Evolutionary conservation across 1,140 invertebrate genomes (phyloP), one percentile per base, ranked within the genome.

Genomic region (Drosophila sturtevanti): DNA sequence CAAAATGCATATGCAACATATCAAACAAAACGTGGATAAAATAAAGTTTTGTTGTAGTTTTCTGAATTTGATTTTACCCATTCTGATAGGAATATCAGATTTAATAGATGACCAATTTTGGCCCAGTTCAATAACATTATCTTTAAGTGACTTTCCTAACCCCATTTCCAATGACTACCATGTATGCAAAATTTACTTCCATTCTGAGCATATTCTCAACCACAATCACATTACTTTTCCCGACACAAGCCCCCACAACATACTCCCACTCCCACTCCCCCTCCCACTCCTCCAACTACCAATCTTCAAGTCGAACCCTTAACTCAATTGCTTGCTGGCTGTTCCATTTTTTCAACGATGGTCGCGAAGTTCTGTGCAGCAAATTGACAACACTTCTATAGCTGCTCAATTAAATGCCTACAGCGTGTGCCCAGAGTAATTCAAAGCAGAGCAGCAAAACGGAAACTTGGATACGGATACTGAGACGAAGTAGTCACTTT

Each of bases 321-420:
- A 68, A 76, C 72, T 75, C 72, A 75, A 75, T 75, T 75, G 58
- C 60, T 65, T 75, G n/a, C n/a, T n/a, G 9, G 16, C 41, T 21
- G 72, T 56, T 52, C 48, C 51, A 68, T 16, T 41, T 44, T 66
- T 16, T 12, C n/a, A 12, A 12, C 22, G 34, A 12, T 18, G 31
- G 27, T 31, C 55, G 16, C 38, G 24, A 37, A 41, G 18, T 27
- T 56, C 10, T 41, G 4, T 14, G n/a, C 0, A 65, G 41, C 2
- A 68, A 55, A 72, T 62, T 52, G 48, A 58, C 22, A 38, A 12
- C 59, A 66, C 51, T 51, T 67, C 58, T 61, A 62, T 21, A 60
- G 72, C 63, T 80, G 74, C 78, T 62, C 63, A 80, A 77, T 81
- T 80, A 81, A 68, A 65, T 63, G 51, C 44, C 38, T 63, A 54